Evolutionary conservation across 2,888 invertebrate species (phyloP).

Genomic region (Ophioninae sp.): DNA sequence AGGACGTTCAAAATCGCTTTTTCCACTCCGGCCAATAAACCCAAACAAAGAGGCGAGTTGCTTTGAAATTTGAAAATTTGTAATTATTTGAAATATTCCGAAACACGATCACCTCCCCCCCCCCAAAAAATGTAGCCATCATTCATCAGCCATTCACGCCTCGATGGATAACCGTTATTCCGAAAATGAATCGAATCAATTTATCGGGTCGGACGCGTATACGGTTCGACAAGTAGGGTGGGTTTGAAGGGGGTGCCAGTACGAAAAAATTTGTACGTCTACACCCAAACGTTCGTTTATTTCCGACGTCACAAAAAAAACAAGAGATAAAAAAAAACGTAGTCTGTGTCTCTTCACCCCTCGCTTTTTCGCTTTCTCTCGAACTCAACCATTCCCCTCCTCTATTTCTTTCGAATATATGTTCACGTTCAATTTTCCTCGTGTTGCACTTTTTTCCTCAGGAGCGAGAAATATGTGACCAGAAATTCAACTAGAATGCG

Average conservation of each 20-base stretch:
- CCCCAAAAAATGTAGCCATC: conserved; percentile 20
- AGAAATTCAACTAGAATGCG: conserved; percentile 47
- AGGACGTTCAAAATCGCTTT: too few relatives aligned
- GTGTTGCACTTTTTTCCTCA: conserved; percentile 31
- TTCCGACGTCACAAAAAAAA: conserved; percentile 13
- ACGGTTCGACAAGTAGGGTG: conserved; percentile 18
- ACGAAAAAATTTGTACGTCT: conserved; percentile 17
- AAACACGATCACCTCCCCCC: conserved; percentile 12
- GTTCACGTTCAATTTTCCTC: conserved; percentile 37
- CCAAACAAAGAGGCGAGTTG: conserved; percentile 22
- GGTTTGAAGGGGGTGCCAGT: not conserved
- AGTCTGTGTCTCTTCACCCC: conserved; percentile 20
- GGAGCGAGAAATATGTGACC: conserved; percentile 31
- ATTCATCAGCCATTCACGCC: conserved; percentile 32
- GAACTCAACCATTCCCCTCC: not conserved
- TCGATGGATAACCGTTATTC: conserved; percentile 56
- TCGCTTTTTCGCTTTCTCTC: conserved; percentile 2
- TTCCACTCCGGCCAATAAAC: too few relatives aligned
- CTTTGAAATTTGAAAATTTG: conserved; percentile 57
- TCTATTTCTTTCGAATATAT: conserved; percentile 26
- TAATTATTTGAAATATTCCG: conserved; percentile 46
- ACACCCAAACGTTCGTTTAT: conserved; percentile 35
- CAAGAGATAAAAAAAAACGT: not conserved
- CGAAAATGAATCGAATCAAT: conserved; percentile 58
- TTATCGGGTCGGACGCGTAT: conserved; percentile 51